phyloP scores from a whole-genome alignment of 2,797 vertebrate genomes.

The Acanthiza pusilla region DNA sequence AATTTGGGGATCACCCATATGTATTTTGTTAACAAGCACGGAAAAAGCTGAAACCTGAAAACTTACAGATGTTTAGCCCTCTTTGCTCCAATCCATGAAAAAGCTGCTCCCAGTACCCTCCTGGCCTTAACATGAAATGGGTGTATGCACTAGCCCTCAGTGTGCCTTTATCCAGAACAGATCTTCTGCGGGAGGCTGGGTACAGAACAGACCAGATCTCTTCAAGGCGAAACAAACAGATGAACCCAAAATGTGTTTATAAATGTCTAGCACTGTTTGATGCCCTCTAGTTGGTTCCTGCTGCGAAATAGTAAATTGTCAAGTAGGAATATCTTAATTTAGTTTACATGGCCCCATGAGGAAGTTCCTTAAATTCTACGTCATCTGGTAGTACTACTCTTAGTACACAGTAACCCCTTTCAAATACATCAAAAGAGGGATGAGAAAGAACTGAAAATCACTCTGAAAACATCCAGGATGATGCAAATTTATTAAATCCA shows the following conservation, averaged over 20 bases:
- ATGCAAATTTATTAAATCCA: neutral
- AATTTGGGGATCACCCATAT: neutral
- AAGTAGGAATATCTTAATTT: neutral
- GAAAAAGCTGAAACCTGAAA: neutral
- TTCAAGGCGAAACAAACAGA: neutral
- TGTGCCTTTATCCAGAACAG: fast-evolving
- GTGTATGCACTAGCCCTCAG: neutral
- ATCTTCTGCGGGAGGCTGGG: neutral
- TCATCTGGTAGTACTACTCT: neutral
- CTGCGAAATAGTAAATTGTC: neutral
- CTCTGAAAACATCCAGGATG: neutral
- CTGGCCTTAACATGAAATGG: neutral
- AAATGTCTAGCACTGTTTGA: neutral
- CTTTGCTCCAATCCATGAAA: neutral
- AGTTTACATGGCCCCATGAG: neutral
- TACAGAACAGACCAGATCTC: neutral
- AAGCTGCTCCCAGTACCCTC: neutral
- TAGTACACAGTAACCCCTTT: neutral
- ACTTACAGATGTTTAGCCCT: neutral
- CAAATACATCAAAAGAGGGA: neutral
- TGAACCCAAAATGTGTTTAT: neutral
- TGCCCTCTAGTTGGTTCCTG: neutral
- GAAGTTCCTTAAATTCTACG: neutral
- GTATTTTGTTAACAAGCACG: neutral
- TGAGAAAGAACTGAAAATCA: neutral